Percentiles rank a stretch among this genome's conserved stretches.
Conservation (phyloP, 2,797 vertebrate species). For the Neostethus bicornis region DNA sequence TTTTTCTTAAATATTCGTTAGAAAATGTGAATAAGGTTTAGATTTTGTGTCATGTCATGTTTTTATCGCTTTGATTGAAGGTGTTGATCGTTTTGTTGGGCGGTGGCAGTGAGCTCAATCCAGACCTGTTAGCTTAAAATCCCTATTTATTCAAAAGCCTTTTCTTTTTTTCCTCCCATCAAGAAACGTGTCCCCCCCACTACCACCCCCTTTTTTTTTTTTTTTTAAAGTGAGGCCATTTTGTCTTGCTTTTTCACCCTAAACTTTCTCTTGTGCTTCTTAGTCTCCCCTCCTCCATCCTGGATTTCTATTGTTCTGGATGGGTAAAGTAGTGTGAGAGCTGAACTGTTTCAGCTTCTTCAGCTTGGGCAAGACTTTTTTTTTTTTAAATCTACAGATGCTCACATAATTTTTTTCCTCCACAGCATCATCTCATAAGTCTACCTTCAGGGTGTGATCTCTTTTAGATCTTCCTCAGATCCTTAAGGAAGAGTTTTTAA, state of each 20-base stretch:
- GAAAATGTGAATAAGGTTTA: not conserved
- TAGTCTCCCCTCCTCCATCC: conserved; percentile 53
- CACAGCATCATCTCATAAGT: conserved; percentile 9
- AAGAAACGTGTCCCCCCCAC: not conserved
- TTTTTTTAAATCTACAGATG: conserved; percentile 36
- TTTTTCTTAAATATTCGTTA: not conserved
- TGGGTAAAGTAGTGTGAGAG: conserved; percentile 49
- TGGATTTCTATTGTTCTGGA: conserved; percentile 80
- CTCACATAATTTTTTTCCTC: conserved; percentile 26
- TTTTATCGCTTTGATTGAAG: conserved; percentile 13
- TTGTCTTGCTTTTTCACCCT: conserved; percentile 17
- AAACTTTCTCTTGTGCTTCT: conserved; percentile 46
- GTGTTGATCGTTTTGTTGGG: conserved; percentile 60
- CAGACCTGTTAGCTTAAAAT: conserved; percentile 19
- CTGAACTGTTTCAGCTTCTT: conserved; percentile 45
- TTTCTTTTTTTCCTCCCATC: not conserved
- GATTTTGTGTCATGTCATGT: conserved; percentile 16
- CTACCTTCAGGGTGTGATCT: conserved; percentile 5
- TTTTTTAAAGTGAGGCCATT: conserved; percentile 12
- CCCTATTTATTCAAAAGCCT: not conserved
- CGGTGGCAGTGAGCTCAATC: conserved; percentile 71
- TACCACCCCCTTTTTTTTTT: too few species aligned
- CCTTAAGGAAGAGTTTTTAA: conserved; percentile 2
- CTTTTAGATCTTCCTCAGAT: conserved; percentile 4
- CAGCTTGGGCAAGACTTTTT: conserved; percentile 13